Conservation (phyloP, 92 coral and sea anemone species). For the Porites rus region DNA sequence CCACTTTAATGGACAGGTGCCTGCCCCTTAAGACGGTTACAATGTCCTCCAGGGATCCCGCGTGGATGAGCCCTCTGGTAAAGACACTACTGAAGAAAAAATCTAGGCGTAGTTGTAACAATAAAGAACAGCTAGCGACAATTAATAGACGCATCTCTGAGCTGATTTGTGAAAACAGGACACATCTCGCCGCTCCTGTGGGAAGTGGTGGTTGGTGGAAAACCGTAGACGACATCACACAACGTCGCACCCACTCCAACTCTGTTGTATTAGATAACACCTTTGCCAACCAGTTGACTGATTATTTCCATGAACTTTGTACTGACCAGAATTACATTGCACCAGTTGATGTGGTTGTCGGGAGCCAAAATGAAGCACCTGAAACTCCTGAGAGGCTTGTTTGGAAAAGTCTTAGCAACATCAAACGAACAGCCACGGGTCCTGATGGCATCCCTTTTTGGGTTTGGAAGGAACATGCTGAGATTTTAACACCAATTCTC, state of each 20-base stretch:
- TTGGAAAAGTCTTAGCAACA: not conserved
- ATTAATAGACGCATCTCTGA: not conserved
- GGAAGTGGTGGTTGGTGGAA: no score
- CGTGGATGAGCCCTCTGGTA: slow-evolving; percentile 55
- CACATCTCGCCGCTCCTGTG: no score
- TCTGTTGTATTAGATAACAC: no score
- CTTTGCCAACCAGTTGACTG: no score
- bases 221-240: no score
- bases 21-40: no score
- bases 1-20: slow-evolving; percentile 22
- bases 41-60: slow-evolving; percentile 47
- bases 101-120: slow-evolving; percentile 1
- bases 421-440: not conserved
- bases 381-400: slow-evolving; percentile 28
- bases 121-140: slow-evolving; percentile 18
- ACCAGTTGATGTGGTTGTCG: slow-evolving; percentile 32
- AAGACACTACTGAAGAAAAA: slow-evolving; percentile 27
- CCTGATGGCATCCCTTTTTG: not conserved
- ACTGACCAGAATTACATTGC: slow-evolving; percentile 41
- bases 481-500: no score
- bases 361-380: not conserved
- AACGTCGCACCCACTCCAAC: no score
- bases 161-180: no score
- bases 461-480: no score
- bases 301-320: not conserved